Percentiles rank a stretch among this genome's conserved stretches.
Conservation (phyloP, 2,113 vertebrate species). For the Tetraodon nigroviridis region DNA sequence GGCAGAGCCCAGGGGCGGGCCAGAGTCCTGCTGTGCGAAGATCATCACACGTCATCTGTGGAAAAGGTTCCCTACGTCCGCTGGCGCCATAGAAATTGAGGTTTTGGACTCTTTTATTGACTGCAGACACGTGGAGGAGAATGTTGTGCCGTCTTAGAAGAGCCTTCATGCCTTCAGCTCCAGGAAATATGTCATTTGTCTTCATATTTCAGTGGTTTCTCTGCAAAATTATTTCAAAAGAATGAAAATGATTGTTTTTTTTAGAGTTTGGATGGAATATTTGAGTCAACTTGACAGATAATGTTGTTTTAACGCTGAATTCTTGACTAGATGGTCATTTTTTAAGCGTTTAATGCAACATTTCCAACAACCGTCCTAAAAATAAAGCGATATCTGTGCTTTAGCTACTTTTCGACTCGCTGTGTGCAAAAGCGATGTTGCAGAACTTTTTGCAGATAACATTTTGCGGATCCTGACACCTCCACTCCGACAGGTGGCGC, state of each 20-base stretch:
- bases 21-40: conserved; percentile 44
- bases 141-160: too few species aligned
- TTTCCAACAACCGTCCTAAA: background rate
- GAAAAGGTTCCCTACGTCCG: too few species aligned
- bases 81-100: too few species aligned
- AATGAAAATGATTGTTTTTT: too few species aligned
- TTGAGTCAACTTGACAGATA: too few species aligned
- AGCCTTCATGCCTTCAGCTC: background rate
- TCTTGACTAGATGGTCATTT: background rate
- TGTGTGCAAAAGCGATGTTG: background rate
- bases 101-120: background rate
- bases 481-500: conserved; percentile 58
- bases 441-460: background rate
- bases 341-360: background rate
- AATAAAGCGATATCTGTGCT: background rate
- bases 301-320: too few species aligned
- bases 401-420: background rate
- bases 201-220: too few species aligned
- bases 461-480: conserved; percentile 21
- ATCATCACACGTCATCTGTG: background rate
- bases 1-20: conserved; percentile 50
- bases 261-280: too few species aligned
- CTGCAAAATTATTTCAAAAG: too few species aligned
- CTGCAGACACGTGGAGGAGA: too few species aligned
- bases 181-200: background rate